phyloP scores from a whole-genome alignment of 2,797 vertebrate species.

The Mionectes olivaceus region DNA sequence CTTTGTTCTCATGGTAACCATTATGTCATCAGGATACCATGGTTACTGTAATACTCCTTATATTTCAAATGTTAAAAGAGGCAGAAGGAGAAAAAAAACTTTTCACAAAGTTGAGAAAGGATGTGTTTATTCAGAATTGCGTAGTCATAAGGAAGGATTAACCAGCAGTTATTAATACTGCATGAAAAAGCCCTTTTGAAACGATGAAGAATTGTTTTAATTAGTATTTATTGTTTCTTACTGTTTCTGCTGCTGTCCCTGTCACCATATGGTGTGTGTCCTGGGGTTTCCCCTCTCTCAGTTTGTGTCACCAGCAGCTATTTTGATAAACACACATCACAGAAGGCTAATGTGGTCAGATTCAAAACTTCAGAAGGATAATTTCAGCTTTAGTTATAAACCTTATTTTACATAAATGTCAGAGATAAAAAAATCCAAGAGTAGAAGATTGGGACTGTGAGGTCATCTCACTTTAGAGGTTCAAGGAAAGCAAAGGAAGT shows the following conservation, averaged over 20 bases:
- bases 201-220: background rate
- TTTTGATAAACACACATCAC: background rate
- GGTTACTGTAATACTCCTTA: conserved; percentile 71
- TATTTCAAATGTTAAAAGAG: conserved; percentile 69
- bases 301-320: conserved; percentile 32
- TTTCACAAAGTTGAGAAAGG: conserved; percentile 43
- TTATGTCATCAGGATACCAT: conserved; percentile 75
- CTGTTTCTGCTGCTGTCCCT: conserved; percentile 27
- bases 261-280: conserved; percentile 59
- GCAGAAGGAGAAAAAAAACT: conserved; percentile 28
- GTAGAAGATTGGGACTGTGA: background rate
- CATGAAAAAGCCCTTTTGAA: conserved; percentile 30
- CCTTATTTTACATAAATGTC: background rate
- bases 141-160: background rate
- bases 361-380: background rate
- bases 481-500: conserved; percentile 1
- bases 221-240: conserved; percentile 38
- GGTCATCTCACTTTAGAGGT: background rate
- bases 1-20: conserved; percentile 76
- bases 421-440: background rate
- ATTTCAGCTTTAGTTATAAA: background rate
- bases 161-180: background rate
- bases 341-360: background rate
- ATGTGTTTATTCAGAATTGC: conserved; percentile 18
- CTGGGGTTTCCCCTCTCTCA: conserved; percentile 37